Evolutionary conservation across 2,113 vertebrate species (phyloP).

Genomic region (Mirza zaza): DNA sequence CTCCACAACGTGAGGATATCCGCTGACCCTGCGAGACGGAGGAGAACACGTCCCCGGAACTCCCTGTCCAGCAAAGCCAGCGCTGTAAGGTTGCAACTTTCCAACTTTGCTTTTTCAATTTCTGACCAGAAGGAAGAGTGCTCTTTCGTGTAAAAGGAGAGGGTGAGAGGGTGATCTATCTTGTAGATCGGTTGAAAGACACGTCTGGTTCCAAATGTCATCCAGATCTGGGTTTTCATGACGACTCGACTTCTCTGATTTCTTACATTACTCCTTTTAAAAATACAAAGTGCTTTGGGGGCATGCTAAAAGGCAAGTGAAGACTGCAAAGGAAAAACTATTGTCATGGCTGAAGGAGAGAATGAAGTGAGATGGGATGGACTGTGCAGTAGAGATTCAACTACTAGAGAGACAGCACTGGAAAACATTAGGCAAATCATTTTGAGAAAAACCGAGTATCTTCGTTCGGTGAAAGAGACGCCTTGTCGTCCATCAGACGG

Average conservation of each 20-base stretch:
- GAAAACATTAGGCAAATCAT: slow-evolving; percentile 89
- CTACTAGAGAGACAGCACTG: slow-evolving; percentile 87
- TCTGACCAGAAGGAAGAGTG: slow-evolving; percentile 30
- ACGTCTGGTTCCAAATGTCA: not conserved
- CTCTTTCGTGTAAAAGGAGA: not conserved
- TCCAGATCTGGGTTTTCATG: not conserved
- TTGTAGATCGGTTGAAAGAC: not conserved
- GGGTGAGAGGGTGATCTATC: not conserved
- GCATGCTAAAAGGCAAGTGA: slow-evolving; percentile 62
- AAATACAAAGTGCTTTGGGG: not conserved
- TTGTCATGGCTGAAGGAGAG: slow-evolving; percentile 89
- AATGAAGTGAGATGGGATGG: slow-evolving; percentile 90
- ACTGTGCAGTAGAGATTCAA: slow-evolving; percentile 89
- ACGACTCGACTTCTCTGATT: slow-evolving; percentile 16
- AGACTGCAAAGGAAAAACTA: not conserved
- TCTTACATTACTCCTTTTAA: not conserved
- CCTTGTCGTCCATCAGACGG: slow-evolving; percentile 21
- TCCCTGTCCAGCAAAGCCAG: slow-evolving; percentile 3
- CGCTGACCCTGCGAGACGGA: slow-evolving; percentile 50
- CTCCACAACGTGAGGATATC: slow-evolving; percentile 59
- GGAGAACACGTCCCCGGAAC: not conserved
- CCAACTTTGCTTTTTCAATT: not conserved
- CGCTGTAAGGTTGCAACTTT: slow-evolving; percentile 45
- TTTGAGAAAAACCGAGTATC: slow-evolving; percentile 85
- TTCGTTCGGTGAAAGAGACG: slow-evolving; percentile 75